Evolutionary conservation across 1,140 invertebrate species (phyloP), one percentile per base, ranked within the genome.

Genomic region (Streblospio benedicti): DNA sequence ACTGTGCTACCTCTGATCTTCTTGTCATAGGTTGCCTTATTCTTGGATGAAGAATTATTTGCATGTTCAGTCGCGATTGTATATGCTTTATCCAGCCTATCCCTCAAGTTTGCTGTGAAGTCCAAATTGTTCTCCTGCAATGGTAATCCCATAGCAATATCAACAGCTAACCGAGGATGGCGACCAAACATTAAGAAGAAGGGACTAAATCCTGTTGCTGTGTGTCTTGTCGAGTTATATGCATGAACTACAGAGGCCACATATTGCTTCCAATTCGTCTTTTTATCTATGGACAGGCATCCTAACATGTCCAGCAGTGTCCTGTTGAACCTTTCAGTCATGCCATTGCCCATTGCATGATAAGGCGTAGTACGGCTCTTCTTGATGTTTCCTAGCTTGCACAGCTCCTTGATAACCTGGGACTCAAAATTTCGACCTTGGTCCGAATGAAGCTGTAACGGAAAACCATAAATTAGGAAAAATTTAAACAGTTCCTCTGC

Each of bases 111-210:
- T 18, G 28, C 31, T 25, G n/a, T 31, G 18, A 25, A 52, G 9
- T 52, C 30, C 5, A 16, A 2, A n/a, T 52, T 14, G 16, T 31
- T 31, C 2, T 52, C 23, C 2, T 52, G 18, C 4, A 28, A 18
- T 25, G 27, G 50, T 25, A 52, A 20, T 2, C 53, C 57, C 30
- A 70, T 32, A 2, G 31, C 25, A 4, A 56, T 33, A 41, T 69
- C 69, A 14, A 65, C 49, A 12, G 65, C 56, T 4, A 67, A 27
- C 12, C 49, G 35, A 16, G 66, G 51, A 44, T 71, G 55, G 31
- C 62, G n/a, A 28, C 71, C 71, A 59, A 70, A 66, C 23, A 72
- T 32, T 1, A 73, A 25, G 31, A 35, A 68, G 50, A 67, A 71
- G 2, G 67, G 66, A n/a, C 58, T 60, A 9, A 64, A 55, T 27